phyloP scores from a whole-genome alignment of 2,888 invertebrate species.

The Odontothrips loti region DNA sequence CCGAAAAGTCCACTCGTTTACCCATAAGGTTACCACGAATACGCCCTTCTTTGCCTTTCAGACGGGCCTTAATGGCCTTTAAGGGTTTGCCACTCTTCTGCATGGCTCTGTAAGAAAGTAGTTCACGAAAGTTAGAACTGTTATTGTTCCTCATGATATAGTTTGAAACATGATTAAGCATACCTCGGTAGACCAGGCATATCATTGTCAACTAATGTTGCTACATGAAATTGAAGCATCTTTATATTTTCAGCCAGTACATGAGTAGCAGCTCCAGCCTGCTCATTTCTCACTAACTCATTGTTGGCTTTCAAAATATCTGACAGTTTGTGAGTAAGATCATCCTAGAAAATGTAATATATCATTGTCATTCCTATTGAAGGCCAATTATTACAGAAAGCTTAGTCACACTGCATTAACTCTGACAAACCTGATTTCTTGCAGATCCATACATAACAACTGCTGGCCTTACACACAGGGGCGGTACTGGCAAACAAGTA shows the following conservation, averaged over 20 bases:
- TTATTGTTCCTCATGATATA: not conserved
- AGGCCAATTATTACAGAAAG: constrained; percentile 25
- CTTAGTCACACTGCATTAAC: not conserved
- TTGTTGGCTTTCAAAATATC: constrained; percentile 99
- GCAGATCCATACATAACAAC: constrained; percentile 99
- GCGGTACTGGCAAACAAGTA: constrained; percentile 95
- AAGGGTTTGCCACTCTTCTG: constrained; percentile 98
- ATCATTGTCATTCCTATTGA: not conserved
- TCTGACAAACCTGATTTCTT: constrained; percentile 65
- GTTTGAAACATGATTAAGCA: constrained; percentile 15
- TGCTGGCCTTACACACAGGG: constrained; percentile 91
- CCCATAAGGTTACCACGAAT: constrained; percentile 99
- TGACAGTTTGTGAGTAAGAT: constrained; percentile 96
- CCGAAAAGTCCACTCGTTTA: constrained; percentile 99
- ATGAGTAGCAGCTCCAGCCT: constrained; percentile 95
- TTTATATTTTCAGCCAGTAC: constrained; percentile 95
- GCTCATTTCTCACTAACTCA: constrained; percentile 90
- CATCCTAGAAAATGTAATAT: constrained; percentile 63
- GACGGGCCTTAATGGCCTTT: constrained; percentile 92
- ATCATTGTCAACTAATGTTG: constrained; percentile 96
- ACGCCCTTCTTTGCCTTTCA: constrained; percentile 98
- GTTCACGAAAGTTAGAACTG: constrained; percentile 32
- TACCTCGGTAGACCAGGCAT: constrained; percentile 93
- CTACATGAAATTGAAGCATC: constrained; percentile 97
- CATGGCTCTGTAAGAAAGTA: constrained; percentile 67